These are phyloP conservation scores for Catamblyrhynchus diadema DNA, from an alignment of 2,797 vertebrate genomes.

Conservation along the genomic window DNA sequence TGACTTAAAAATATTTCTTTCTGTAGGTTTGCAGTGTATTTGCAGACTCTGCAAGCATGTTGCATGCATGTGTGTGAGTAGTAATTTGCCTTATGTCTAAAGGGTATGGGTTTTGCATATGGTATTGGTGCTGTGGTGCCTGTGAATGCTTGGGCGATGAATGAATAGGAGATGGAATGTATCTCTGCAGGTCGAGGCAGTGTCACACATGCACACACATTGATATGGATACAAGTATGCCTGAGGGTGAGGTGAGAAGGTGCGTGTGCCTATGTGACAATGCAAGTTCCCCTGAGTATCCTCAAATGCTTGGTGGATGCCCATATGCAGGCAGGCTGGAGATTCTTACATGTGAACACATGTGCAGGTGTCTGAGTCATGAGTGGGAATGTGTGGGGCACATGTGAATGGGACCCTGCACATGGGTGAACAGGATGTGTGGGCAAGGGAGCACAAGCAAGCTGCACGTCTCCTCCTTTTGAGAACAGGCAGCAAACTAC, in stretches of 20 bases:
- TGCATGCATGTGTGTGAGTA: background rate
- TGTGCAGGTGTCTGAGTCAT: accelerated
- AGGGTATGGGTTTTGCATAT: background rate
- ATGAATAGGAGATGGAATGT: background rate
- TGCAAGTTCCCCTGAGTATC: background rate
- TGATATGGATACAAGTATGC: background rate
- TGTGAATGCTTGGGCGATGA: background rate
- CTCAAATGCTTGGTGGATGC: background rate
- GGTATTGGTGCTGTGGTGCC: background rate
- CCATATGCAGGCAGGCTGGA: background rate
- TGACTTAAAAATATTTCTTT: background rate
- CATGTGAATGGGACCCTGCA: accelerated
- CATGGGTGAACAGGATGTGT: background rate
- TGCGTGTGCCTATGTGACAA: background rate
- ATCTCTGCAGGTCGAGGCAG: background rate
- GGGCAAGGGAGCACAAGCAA: background rate
- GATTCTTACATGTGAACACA: background rate
- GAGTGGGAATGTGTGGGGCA: background rate
- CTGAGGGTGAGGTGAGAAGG: background rate
- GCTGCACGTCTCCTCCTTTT: background rate
- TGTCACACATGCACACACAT: background rate
- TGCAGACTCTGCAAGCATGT: background rate
- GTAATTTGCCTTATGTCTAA: background rate
- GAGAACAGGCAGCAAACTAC: background rate
- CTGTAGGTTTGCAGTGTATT: background rate